Conservation (phyloP, 2,113 vertebrate genomes). For the Ceyx cyanopectus region DNA sequence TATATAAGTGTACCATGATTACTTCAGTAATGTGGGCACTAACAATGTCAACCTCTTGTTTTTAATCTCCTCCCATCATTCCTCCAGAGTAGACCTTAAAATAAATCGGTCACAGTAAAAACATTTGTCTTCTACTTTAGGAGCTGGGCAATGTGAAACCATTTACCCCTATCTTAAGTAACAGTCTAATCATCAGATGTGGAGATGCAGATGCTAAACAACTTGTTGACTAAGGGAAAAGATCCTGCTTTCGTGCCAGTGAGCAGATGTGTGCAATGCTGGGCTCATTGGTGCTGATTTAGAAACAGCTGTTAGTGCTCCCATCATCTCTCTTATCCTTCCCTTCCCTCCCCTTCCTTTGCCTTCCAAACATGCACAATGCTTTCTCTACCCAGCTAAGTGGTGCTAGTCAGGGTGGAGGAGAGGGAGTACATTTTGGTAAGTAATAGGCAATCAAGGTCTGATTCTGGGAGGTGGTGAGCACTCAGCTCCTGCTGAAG, state of each 20-base stretch:
- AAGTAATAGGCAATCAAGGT: constrained; percentile 1
- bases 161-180: constrained; percentile 76
- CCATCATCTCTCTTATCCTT: constrained; percentile 41
- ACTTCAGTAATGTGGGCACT: background rate
- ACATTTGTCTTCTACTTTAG: constrained; percentile 28
- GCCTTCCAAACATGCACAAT: constrained; percentile 12
- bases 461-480: background rate
- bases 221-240: constrained; percentile 81
- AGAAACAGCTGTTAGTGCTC: constrained; percentile 72
- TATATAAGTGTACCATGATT: background rate
- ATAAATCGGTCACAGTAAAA: constrained; percentile 66
- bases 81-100: constrained; percentile 65
- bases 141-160: constrained; percentile 42
- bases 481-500: background rate
- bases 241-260: constrained; percentile 74
- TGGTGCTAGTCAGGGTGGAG: constrained; percentile 27
- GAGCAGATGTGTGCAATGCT: constrained; percentile 78
- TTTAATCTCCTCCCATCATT: constrained; percentile 67
- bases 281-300: constrained; percentile 65
- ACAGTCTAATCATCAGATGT: constrained; percentile 83
- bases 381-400: background rate
- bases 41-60: constrained; percentile 42
- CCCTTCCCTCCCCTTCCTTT: constrained; percentile 51
- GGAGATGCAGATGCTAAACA: constrained; percentile 79
- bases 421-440: background rate